Evolutionary conservation across 2,888 invertebrate species (phyloP), one percentile per base, ranked within the genome.

Genomic region (Trissolcus japonicus): DNA sequence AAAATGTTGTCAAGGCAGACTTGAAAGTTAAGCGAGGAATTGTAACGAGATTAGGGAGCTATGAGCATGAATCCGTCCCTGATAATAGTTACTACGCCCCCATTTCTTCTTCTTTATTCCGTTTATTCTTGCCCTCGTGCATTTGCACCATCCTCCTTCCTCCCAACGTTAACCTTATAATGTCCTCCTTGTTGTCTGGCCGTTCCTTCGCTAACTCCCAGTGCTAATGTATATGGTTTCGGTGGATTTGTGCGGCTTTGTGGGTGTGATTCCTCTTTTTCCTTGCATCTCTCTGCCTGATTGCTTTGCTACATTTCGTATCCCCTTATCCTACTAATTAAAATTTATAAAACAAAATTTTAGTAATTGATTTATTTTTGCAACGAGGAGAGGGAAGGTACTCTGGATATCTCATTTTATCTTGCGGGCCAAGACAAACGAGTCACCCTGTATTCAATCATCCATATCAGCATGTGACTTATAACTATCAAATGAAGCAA

Each of bases 241-340:
- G 48, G 68, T 68, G 68, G 68, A 67, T 75, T 75, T 68, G 68
- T 75, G 75, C 68, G 57, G 66, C 68, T 68, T 75, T 68, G 68
- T 68, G 68, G 68, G 68, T 75, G 75, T 68, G 63, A 75, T 75
- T 53, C 68, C 68, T 56, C 54, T 68, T 75, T 35, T 75, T 68
- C 68, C 63, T 68, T 51, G 54, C 68, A 62, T 61, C 75, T 67
- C 67, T 75, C 62, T 46, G 46, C 68, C 63, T 68, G 62, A 75
- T 62, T 63, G 53, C 50, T 35, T 50, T 57, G 19, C 61, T 25
- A 25, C 25, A 25, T 25, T 21, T 25, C 25, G 4, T 25, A 25
- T 25, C 4, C 6, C 4, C 6, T 25, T 25, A 3, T 25, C 4
- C 3, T 25, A 25, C 4, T 25, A 25, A 25, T 25, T 25, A 25